These are phyloP conservation scores for Periphyllus acericola DNA, from an alignment of 2,888 invertebrate species.

Conservation along the genomic window DNA sequence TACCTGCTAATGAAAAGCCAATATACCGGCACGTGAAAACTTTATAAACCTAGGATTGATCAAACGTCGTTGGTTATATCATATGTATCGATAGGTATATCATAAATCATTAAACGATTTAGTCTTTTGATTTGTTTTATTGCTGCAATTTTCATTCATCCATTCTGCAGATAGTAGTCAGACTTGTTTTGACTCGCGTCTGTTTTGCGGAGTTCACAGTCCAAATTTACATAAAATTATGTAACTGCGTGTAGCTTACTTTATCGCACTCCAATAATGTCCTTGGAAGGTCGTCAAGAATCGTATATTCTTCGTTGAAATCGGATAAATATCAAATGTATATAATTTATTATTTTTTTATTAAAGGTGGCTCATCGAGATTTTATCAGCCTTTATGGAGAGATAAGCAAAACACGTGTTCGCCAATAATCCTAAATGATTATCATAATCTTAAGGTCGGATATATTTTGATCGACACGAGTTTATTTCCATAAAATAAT, in stretches of 20 bases:
- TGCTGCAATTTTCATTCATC: slow-evolving; percentile 8
- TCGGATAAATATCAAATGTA: neutral
- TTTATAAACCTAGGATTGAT: neutral
- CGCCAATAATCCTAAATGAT: neutral
- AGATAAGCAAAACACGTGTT: neutral
- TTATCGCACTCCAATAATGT: neutral
- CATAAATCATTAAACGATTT: neutral
- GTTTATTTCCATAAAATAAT: neutral
- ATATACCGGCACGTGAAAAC: neutral
- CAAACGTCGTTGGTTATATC: neutral
- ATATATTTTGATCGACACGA: neutral
- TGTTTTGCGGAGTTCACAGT: neutral
- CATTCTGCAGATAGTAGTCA: neutral
- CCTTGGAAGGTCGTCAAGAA: slow-evolving; percentile 44
- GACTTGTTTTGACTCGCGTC: slow-evolving; percentile 36
- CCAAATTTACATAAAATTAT: slow-evolving; percentile 25
- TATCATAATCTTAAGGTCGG: neutral
- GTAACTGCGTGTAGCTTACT: slow-evolving; percentile 11
- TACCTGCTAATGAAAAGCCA: neutral
- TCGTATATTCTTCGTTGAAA: neutral
- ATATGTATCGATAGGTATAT: too few relatives aligned
- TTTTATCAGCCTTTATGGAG: neutral
- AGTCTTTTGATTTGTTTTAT: neutral
- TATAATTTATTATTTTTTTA: neutral
- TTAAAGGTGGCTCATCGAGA: neutral